Evolutionary conservation across 2,113 vertebrate species (phyloP).

Genomic region (Tetrax tetrax): DNA sequence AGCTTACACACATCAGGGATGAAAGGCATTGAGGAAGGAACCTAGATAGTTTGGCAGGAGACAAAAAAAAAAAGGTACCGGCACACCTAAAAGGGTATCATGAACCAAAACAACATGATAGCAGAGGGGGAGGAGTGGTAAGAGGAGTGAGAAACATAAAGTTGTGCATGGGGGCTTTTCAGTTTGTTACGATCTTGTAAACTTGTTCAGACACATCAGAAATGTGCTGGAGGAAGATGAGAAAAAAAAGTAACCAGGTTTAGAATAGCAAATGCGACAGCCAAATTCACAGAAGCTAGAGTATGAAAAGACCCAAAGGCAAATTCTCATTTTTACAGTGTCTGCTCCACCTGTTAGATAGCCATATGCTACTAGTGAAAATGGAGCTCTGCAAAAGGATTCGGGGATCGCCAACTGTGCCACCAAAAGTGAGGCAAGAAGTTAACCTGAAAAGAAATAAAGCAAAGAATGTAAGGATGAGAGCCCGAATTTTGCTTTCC

Average conservation of each 20-base stretch:
- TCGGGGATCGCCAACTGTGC: background rate
- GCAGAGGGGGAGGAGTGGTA: background rate
- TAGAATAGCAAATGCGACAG: conserved; percentile 19
- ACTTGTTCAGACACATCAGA: background rate
- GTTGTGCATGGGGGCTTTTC: background rate
- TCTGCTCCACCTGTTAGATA: conserved; percentile 56
- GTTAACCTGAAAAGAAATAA: background rate
- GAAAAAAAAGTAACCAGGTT: background rate
- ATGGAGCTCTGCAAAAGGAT: conserved; percentile 35
- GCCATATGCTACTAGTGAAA: conserved; percentile 31
- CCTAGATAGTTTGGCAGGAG: background rate
- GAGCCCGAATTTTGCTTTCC: background rate
- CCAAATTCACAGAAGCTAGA: conserved; percentile 49
- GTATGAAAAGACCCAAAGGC: conserved; percentile 49
- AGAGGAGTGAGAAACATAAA: background rate
- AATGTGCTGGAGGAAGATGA: background rate
- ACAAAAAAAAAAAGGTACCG: background rate
- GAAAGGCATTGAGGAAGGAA: background rate
- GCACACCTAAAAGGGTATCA: background rate
- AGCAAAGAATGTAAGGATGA: background rate
- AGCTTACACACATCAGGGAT: background rate
- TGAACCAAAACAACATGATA: background rate
- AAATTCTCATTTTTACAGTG: conserved; percentile 39
- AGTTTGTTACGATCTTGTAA: background rate
- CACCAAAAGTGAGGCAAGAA: background rate